These are phyloP conservation scores for Sinocyclocheilus rhinocerous DNA, from an alignment of 2,113 vertebrate genomes.

Conservation along the genomic window DNA sequence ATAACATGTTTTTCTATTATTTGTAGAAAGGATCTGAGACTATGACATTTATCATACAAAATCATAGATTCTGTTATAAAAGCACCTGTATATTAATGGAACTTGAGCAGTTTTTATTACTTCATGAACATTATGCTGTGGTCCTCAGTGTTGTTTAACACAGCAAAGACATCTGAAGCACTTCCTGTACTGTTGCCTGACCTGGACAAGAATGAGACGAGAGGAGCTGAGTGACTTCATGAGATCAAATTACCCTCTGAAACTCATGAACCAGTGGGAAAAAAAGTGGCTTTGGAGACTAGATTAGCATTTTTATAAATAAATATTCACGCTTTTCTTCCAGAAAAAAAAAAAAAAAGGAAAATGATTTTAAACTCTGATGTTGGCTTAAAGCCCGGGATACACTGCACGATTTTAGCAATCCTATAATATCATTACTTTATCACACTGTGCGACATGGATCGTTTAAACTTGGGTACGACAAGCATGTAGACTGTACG, in stretches of 20 bases:
- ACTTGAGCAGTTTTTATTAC: not conserved
- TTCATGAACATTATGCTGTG: not conserved
- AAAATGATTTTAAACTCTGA: too few species aligned
- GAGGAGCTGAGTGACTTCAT: not conserved
- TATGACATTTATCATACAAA: not conserved
- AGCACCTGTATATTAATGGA: not conserved
- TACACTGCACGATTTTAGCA: too few species aligned
- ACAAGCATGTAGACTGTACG: too few species aligned
- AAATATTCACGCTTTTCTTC: too few species aligned
- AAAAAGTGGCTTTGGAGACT: not conserved
- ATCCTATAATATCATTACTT: too few species aligned
- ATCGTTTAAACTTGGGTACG: too few species aligned
- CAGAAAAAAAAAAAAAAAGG: too few species aligned
- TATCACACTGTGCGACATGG: too few species aligned
- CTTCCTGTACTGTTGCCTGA: conserved; percentile 28
- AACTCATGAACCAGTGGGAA: not conserved
- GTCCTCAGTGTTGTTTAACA: not conserved
- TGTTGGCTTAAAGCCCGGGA: too few species aligned
- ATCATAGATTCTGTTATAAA: not conserved
- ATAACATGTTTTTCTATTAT: conserved; percentile 15
- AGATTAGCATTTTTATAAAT: too few species aligned
- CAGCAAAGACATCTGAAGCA: not conserved
- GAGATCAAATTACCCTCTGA: not conserved
- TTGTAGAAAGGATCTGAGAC: not conserved
- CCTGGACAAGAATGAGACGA: not conserved